Conservation (phyloP, 2,797 vertebrate species). For the Macrochelys suwanniensis region DNA sequence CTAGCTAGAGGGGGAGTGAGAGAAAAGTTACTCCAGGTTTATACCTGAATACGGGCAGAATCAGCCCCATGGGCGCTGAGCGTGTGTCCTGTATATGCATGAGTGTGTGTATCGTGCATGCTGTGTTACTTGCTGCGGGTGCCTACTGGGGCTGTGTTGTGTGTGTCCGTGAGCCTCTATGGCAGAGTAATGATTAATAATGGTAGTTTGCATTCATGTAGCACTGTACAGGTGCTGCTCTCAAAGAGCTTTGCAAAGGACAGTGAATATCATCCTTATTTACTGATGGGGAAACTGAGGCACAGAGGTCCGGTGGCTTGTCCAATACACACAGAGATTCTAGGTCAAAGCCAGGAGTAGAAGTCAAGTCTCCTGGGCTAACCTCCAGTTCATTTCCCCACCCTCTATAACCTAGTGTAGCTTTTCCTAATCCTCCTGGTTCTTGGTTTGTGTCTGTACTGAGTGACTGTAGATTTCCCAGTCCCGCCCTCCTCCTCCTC, state of each 20-base stretch:
- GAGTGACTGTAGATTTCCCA: neutral
- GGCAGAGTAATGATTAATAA: neutral
- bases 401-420: neutral
- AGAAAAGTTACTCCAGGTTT: rapidly evolving
- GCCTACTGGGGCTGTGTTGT: too few species aligned
- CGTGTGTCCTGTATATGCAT: rapidly evolving
- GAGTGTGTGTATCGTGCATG: neutral
- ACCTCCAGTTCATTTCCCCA: neutral
- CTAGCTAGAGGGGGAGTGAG: neutral
- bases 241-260: rapidly evolving
- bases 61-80: neutral
- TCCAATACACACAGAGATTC: neutral
- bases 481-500: neutral
- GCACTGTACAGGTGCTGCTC: neutral
- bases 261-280: neutral
- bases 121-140: neutral
- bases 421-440: neutral
- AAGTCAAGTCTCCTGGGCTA: neutral
- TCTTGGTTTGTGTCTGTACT: neutral
- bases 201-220: neutral
- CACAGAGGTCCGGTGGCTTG: neutral
- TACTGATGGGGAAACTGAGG: neutral
- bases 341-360: neutral
- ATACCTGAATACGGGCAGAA: rapidly evolving
- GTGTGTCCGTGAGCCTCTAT: neutral